Conservation (phyloP, 30 jellyfish, hydroid and myxozoan species). For the Turritopsis dohrnii region DNA sequence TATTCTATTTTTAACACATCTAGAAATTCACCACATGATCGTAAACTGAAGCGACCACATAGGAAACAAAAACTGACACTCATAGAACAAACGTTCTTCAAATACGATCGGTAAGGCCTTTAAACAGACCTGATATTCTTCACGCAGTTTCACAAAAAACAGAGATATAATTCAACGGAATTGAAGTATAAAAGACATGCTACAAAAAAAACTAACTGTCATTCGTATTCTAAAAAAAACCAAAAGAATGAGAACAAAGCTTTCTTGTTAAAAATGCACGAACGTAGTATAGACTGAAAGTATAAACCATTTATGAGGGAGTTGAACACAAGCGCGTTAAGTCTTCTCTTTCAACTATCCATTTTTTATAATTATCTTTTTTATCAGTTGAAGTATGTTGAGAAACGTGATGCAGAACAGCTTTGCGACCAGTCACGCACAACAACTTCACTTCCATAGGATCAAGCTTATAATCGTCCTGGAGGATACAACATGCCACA, state of each 20-base stretch:
- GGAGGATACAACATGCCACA: no score
- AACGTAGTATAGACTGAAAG: background rate
- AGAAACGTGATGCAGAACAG: background rate
- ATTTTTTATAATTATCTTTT: background rate
- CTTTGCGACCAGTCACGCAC: constrained; percentile 4
- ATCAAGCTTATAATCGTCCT: background rate
- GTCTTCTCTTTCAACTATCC: background rate
- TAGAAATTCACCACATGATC: background rate
- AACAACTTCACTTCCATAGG: constrained; percentile 1
- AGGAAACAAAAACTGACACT: no score
- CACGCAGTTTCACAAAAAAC: no score
- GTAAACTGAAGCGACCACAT: no score
- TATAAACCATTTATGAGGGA: no score
- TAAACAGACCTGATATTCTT: no score
- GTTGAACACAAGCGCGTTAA: background rate
- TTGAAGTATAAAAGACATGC: no score
- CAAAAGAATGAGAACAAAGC: background rate
- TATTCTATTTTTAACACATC: background rate
- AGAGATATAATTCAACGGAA: no score
- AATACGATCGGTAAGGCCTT: no score
- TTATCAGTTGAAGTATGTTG: background rate
- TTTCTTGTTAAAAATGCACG: background rate
- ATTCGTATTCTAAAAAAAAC: no score
- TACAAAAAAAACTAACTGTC: no score
- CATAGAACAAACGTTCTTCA: no score